phyloP scores from a whole-genome alignment of 1,140 invertebrate genomes.

The Trichomalopsis sarcophagae region DNA sequence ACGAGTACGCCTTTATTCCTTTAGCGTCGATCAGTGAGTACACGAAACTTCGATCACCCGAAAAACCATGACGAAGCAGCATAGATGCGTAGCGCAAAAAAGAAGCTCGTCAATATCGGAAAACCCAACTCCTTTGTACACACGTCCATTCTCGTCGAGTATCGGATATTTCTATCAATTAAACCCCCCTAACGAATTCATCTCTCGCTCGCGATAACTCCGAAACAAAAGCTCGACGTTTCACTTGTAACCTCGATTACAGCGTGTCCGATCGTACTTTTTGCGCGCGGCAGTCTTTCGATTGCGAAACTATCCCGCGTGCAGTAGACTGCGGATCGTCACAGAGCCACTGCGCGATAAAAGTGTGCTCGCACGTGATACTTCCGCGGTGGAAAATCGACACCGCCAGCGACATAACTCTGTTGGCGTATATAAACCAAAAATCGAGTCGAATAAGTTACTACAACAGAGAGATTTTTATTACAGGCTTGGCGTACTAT shows the following conservation, averaged over 20 bases:
- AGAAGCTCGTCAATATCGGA: background rate
- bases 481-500: background rate
- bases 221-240: background rate
- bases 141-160: background rate
- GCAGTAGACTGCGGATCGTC: too few species aligned
- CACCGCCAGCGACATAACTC: background rate
- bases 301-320: background rate
- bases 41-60: background rate
- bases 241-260: background rate
- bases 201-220: background rate
- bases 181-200: background rate
- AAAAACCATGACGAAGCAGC: background rate
- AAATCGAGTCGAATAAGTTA: background rate
- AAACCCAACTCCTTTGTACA: background rate
- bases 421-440: background rate
- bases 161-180: background rate
- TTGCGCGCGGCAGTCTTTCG: background rate
- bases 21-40: background rate
- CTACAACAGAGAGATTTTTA: too few species aligned
- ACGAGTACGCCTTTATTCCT: background rate
- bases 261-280: background rate
- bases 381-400: background rate
- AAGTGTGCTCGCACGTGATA: background rate
- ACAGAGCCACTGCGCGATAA: background rate
- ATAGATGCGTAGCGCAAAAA: too few species aligned